phyloP scores from a whole-genome alignment of 2,113 vertebrate genomes.

The Dunckerocampus dactyliophorus region DNA sequence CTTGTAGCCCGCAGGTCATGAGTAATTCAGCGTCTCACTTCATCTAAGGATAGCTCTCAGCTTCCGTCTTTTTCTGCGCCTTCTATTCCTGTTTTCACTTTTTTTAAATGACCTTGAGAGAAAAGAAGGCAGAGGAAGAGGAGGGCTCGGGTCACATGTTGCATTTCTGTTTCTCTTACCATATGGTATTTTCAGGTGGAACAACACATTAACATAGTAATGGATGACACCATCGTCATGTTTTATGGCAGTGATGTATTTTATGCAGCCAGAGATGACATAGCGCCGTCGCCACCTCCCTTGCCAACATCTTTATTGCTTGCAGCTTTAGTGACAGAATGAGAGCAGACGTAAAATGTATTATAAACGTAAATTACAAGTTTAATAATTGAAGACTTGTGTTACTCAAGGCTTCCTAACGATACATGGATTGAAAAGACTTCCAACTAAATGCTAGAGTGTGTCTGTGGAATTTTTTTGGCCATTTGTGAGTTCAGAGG shows the following conservation, averaged over 20 bases:
- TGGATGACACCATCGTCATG: background rate
- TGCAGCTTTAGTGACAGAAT: constrained; percentile 17
- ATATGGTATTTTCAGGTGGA: background rate
- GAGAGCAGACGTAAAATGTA: constrained; percentile 10
- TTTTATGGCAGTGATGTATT: background rate
- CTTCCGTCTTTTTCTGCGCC: constrained; percentile 13
- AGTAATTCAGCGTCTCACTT: constrained; percentile 27
- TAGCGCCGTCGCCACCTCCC: background rate
- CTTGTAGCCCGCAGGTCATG: constrained; percentile 34
- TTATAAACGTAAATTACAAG: constrained; percentile 2
- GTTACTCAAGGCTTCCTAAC: background rate
- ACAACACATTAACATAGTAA: background rate
- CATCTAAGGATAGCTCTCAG: constrained; percentile 36
- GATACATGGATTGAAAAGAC: no score
- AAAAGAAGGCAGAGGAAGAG: background rate
- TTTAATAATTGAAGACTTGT: constrained; percentile 19
- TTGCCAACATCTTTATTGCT: background rate
- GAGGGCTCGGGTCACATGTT: background rate
- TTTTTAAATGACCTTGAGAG: constrained; percentile 24
- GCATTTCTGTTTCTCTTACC: background rate
- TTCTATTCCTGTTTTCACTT: constrained; percentile 34
- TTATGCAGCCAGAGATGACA: background rate
- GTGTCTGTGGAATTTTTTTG: no score
- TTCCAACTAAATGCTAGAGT: no score
- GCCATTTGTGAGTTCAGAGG: no score